Conservation (phyloP, 2,888 invertebrate species). For the Philhelius pedissequus region DNA sequence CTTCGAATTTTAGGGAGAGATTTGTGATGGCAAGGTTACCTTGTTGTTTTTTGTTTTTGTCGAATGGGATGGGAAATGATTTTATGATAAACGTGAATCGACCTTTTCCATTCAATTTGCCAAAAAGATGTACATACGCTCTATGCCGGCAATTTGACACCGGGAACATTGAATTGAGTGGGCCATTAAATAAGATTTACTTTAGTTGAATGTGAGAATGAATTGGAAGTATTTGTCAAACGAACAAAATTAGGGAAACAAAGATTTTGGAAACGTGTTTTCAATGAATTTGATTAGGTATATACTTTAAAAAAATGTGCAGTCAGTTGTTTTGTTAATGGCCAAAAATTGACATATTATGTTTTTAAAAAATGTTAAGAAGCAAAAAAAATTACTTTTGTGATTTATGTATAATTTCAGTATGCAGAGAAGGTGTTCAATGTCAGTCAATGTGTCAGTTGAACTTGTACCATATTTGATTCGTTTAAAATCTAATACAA, state of each 20-base stretch:
- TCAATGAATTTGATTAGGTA: background rate
- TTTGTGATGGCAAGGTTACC: background rate
- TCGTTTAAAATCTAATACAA: too few relatives aligned
- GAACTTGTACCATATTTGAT: too few relatives aligned
- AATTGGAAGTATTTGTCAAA: constrained; percentile 55
- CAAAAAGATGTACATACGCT: background rate
- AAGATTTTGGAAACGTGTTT: background rate
- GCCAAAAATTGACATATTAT: too few relatives aligned
- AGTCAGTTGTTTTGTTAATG: too few relatives aligned
- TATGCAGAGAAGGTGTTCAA: too few relatives aligned
- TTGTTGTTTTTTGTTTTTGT: constrained; percentile 33
- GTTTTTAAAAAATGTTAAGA: too few relatives aligned
- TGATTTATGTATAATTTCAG: too few relatives aligned
- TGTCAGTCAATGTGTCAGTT: too few relatives aligned
- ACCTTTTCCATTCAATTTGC: constrained; percentile 56
- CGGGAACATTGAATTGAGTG: constrained; percentile 45
- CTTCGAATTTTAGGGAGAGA: constrained; percentile 16
- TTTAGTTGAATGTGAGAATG: constrained; percentile 45
- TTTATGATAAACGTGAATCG: constrained; percentile 47
- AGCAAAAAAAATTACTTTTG: too few relatives aligned
- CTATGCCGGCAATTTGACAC: background rate
- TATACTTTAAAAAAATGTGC: too few relatives aligned
- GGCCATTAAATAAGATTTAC: constrained; percentile 52
- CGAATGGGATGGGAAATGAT: constrained; percentile 4
- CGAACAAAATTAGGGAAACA: background rate